Evolutionary conservation across 2,113 vertebrate genomes (phyloP), one percentile per base, ranked within the genome.

Genomic region (Dolichotis patagonum): DNA sequence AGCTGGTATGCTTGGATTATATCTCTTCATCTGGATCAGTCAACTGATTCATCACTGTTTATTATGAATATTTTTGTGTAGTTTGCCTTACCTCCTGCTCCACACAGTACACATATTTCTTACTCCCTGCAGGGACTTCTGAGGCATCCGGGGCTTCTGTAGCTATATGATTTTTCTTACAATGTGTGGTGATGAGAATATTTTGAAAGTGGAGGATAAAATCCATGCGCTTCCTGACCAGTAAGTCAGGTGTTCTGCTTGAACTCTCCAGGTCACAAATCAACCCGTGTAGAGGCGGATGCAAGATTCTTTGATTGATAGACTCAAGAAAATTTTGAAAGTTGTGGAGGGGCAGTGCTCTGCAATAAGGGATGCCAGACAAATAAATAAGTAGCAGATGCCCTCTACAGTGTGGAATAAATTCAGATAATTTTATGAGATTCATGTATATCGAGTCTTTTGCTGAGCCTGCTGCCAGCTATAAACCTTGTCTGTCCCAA

Each of bases 391-490:
- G 75, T 71, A 56, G 28, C 94, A 94, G 77, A 88, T 96, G 92
- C 62, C 96, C 71, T 67, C 67, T 58, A 35, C 11, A 54, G 87
- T 75, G 69, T 87, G 94, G 69, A 94, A 95, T 88, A 69, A 56
- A 94, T 88, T 96, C 92, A 83, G 94, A 96, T 87, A 62, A 82
- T 80, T 94, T 88, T 65, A 67, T 78, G 88, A 96, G 77, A 92
- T 65, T 63, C 63, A 20, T 94, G 85, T 85, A 60, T 84, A 69
- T 83, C 60, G 63, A 92, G 77, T 46, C 92, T 90, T 93, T 73
- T 56, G 26, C 90, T 88, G 14, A 58, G 95, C 65, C 73, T 60
- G 20, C 94, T 92, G 92, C 75, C 85, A 96, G 92, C 88, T 88
- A 24, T 62, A 88, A 96, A 80, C 88, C 85, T 82, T 85, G 35